Percentiles rank a stretch among this genome's conserved stretches.
Evolutionary conservation across 1,140 invertebrate genomes (phyloP).

Genomic region (Odontomachus brunneus): DNA sequence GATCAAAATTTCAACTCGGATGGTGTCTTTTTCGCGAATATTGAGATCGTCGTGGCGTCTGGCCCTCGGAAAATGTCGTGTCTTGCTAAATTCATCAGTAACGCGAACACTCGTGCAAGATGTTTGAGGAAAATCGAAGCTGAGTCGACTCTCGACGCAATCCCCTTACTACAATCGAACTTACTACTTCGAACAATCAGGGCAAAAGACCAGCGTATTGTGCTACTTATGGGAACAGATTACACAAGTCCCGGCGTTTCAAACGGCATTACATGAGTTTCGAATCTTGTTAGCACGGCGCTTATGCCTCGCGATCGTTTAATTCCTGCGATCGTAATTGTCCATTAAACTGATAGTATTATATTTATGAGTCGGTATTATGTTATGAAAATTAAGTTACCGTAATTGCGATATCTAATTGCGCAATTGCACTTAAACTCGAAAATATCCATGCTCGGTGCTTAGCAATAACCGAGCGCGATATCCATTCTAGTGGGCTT

Average conservation of each 20-base stretch:
- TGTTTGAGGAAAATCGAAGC: background rate
- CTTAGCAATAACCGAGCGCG: constrained; percentile 25
- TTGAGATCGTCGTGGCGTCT: no score
- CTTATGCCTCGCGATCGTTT: constrained; percentile 40
- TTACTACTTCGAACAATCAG: background rate
- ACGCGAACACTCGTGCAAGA: background rate
- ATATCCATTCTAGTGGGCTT: background rate
- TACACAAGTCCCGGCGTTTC: constrained; percentile 2
- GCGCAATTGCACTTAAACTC: background rate
- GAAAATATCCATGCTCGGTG: constrained; percentile 17
- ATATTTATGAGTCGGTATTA: constrained; percentile 24
- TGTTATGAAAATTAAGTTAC: constrained; percentile 51
- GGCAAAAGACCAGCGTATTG: constrained; percentile 9
- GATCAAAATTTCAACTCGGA: no score
- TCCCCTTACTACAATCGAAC: no score
- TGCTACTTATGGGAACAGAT: constrained; percentile 18
- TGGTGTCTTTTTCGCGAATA: no score
- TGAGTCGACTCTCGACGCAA: background rate
- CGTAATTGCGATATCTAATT: constrained; percentile 49
- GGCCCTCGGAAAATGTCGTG: no score
- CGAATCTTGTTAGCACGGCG: constrained; percentile 33
- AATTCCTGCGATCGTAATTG: constrained; percentile 40
- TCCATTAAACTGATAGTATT: constrained; percentile 35
- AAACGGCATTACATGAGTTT: constrained; percentile 23
- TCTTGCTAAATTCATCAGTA: background rate